phyloP scores from a whole-genome alignment of 2,888 invertebrate species.

The Sialis lutaria region DNA sequence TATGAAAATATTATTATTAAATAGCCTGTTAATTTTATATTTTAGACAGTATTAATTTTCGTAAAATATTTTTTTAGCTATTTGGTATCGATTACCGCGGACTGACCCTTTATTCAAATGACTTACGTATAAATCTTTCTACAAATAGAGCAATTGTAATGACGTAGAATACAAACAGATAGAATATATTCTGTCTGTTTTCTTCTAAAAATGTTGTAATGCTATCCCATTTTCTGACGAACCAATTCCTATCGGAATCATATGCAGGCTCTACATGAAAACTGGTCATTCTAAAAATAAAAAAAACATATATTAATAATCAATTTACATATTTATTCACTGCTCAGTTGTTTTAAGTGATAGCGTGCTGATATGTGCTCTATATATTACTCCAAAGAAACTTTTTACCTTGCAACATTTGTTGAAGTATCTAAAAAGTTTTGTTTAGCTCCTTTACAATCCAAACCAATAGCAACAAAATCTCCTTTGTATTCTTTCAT shows the following conservation, averaged over 20 bases:
- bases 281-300: constrained; percentile 61
- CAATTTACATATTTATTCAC: constrained; percentile 1
- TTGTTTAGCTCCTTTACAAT: constrained; percentile 89
- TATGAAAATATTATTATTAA: no score
- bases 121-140: constrained; percentile 81
- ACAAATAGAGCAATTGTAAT: constrained; percentile 85
- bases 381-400: constrained; percentile 2
- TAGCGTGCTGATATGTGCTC: no score
- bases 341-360: no score
- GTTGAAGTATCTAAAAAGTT: constrained; percentile 89
- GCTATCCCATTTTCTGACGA: constrained; percentile 67
- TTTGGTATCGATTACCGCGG: no score
- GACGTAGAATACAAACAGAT: constrained; percentile 88
- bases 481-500: constrained; percentile 95
- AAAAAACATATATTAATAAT: background rate
- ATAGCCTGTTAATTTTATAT: no score
- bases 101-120: no score
- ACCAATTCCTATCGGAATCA: constrained; percentile 50
- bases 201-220: constrained; percentile 86
- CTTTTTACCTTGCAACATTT: constrained; percentile 54
- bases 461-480: constrained; percentile 84
- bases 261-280: constrained; percentile 75
- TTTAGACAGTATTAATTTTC: no score
- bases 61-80: no score
- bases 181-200: constrained; percentile 90